A percentile compares a stretch with the other conserved stretches of the same genome.
Evolutionary conservation across 2,888 invertebrate genomes (phyloP).

Genomic region (Unio pictorum): DNA sequence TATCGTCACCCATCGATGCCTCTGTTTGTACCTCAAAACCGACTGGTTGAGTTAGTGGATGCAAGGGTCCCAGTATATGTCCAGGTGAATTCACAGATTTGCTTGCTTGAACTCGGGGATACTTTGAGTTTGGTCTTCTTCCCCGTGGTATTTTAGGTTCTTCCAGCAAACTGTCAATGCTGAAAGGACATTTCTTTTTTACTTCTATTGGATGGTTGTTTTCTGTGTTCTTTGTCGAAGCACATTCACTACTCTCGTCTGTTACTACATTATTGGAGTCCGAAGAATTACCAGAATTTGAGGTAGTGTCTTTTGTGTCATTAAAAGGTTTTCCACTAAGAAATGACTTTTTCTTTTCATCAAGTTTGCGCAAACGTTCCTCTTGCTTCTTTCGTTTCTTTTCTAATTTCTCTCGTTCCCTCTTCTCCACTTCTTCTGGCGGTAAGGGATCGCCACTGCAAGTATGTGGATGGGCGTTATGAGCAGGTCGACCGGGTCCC

Average conservation of each 20-base stretch:
- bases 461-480: constrained; percentile 97
- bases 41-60: constrained; percentile 72
- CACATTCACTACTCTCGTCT: background rate
- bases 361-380: constrained; percentile 79
- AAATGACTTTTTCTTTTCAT: constrained; percentile 42
- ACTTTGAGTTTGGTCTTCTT: constrained; percentile 73
- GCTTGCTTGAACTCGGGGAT: constrained; percentile 73
- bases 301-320: too few species aligned
- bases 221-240: background rate
- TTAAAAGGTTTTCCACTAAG: too few species aligned
- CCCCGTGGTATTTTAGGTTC: constrained; percentile 72
- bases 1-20: background rate
- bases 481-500: constrained; percentile 97
- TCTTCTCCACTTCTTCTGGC: constrained; percentile 76
- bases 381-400: constrained; percentile 88
- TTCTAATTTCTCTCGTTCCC: constrained; percentile 69
- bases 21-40: constrained; percentile 61
- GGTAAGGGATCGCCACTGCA: constrained; percentile 98
- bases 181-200: constrained; percentile 62
- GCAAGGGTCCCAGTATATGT: constrained; percentile 65
- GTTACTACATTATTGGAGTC: constrained; percentile 3
- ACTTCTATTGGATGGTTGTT: background rate
- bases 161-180: constrained; percentile 72
- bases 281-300: too few species aligned
- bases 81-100: constrained; percentile 70